Evolutionary conservation across 2,797 vertebrate genomes (phyloP).

Genomic region (Mycteria americana): DNA sequence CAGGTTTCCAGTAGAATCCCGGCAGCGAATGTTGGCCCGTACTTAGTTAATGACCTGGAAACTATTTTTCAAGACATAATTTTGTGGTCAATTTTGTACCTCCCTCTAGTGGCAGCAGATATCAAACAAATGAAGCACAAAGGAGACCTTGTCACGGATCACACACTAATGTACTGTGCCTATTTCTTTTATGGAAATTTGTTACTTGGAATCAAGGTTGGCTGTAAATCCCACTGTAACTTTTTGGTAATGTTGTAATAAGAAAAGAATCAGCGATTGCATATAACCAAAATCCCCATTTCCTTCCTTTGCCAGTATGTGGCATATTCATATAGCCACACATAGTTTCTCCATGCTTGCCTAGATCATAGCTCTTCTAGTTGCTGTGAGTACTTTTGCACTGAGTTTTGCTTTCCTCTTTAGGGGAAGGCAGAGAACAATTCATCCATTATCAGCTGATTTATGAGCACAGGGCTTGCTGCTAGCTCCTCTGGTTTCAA

Average conservation of each 20-base stretch:
- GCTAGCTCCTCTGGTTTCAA: slow-evolving; percentile 22
- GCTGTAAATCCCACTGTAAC: not conserved
- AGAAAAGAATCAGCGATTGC: not conserved
- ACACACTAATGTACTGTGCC: not conserved
- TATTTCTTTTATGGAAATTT: not conserved
- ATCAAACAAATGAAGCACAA: not conserved
- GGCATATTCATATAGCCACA: not conserved
- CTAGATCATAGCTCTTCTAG: not conserved
- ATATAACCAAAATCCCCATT: rapidly evolving
- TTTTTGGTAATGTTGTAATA: not conserved
- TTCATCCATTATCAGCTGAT: slow-evolving; percentile 7
- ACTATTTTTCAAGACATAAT: not conserved
- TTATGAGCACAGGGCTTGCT: not conserved
- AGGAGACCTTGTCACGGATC: not conserved
- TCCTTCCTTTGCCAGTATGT: not conserved
- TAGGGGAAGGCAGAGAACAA: not conserved
- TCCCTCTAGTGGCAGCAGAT: not conserved
- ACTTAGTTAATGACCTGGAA: not conserved
- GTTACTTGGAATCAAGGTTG: not conserved
- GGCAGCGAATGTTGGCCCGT: not conserved
- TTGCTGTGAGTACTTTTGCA: not conserved
- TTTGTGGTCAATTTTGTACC: not conserved
- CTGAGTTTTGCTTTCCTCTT: not conserved
- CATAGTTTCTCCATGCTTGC: not conserved
- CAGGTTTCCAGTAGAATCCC: slow-evolving; percentile 4